Base-by-base conservation (phyloP, 2,888 invertebrate species). In the Entomobrya proxima region DNA sequence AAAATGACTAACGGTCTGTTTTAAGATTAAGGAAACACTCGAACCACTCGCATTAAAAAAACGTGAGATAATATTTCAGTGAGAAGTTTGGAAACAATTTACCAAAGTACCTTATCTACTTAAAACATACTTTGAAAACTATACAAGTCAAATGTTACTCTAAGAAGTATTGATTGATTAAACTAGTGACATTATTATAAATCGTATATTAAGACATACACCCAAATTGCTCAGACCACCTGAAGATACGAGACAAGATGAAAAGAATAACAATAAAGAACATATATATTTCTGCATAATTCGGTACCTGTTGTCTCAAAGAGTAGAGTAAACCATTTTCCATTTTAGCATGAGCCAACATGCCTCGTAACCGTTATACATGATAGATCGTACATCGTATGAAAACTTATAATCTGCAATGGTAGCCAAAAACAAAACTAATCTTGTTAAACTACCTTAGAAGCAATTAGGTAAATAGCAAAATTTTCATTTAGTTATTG, bases 61-160 rank as follows among this genome's bases (percentile, higher is more conserved):
- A 69, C 30, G 67, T 67, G 67, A 67, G 67, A 67, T 67, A 67
- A 37, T 64, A 64, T 64, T 67, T 67, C 67, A 75, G 75, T 75
- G 75, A 75, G 75, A 75, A 55, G 47, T 75, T 75, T 75, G 52
- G 75, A 75, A 75, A 55, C 75, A 75, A 75, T 55, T 72, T 79
- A 79, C 79, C 69, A 67, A 69, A 79, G 79, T 79, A 79, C 79
- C 77, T 77, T 77, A 67, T 18, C 27, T 35, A 32, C 52, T 30
- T 61, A 64, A 64, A 55, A 40, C 40, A 40, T 6, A 9, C 40
- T 44, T 2, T 2, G n/a, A 2, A 44, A 44, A 44, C 44, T 15
- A 13, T 13, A 44, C 13, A 44, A 44, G 44, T 44, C 13, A 44
- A 44, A 44, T 15, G 13, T 44, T 15, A 44, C n/a, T 44, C 9